Evolutionary conservation across 2,888 invertebrate genomes (phyloP), one percentile per base, ranked within the genome.

Genomic region (Dynastes tityus): DNA sequence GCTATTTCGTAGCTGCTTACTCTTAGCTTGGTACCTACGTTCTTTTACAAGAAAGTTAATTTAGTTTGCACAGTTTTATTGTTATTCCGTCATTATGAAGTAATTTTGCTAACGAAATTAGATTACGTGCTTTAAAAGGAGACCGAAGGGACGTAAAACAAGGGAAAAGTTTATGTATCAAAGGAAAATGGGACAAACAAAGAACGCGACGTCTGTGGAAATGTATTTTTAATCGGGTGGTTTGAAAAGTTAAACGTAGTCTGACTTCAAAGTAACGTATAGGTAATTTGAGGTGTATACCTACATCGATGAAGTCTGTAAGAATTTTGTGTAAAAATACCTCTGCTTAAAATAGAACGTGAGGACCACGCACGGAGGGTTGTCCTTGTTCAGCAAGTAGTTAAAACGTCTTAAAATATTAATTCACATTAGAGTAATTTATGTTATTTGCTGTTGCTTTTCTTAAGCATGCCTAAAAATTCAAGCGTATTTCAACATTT

Each of bases 81-180:
- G 58, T 61, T 74, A 27, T 61, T 27, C 58, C 29, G 73, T 74
- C 58, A 74, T 74, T 74, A 61, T 61, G 58, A 74, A 49, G 61
- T 63, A 61, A 74, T 40, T 74, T 49, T 27, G 49, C 73, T 74
- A 74, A 74, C 73, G 40, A 73, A 73, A 73, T 61, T 74, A 74
- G 45, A 61, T 45, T 61, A 40, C 6, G 45, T 27, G 27, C 27
- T 49, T 45, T 61, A 61, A 61, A 6, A 22, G 8, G 9, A 61
- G 61, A 27, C 27, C 29, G 51, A 45, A 13, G 45, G 27, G 45
- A n/a, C 22, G 61, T 45, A 51, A 49, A 61, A 61, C 40, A 61
- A 22, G 49, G 45, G 27, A 49, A 61, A 13, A 27, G 29, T 61
- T 63, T 22, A 58, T 40, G 61, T 11, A 63, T 27, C 45, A 45